Base-by-base conservation (phyloP, 2,113 vertebrate genomes). In the Psephotus haematonotus region DNA sequence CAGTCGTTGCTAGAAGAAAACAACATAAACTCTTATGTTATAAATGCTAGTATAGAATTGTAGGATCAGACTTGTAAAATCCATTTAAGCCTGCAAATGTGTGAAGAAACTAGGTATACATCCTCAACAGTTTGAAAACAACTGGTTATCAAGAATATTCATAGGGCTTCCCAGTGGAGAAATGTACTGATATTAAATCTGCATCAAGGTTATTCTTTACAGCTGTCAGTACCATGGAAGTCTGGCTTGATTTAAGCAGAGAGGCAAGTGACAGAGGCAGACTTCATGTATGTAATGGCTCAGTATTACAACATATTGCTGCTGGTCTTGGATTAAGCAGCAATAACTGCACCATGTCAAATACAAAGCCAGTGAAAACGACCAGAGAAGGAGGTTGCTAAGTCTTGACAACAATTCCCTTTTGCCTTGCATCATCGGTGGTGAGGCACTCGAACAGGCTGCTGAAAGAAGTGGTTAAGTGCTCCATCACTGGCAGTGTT, bases 1-100 rank as follows among this genome's bases (percentile, higher is more conserved):
- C 96, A 99, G 46, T 25, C 95, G 96, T 98, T 98, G 99, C 99
- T 99, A 83, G 65, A 95, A 95, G 67, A 96, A 92, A 53, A 89
- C 35, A 89, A 72, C 4, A 27, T 22, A 67, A 78, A 17, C 20
- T 43, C 6, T 25, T 41, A 46, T 11, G 13, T 46, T 69, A 49
- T 25, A 76, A 82, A 86, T 74, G 41, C 41, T 33, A 62, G 5
- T n/a, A 50, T 11, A 37, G 24, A 90, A 80, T 15, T 53, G 17
- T 44, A 91, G 65, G 11, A 68, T 29, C 18, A 62, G 57, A 80
- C 17, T 74, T 80, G 13, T 68, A 19, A 77, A 47, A 70, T 19
- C 19, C 22, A 52, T 50, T 74, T 91, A 59, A 59, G 33, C 22
- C 57, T 59, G 57, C 16, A 83, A 59, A 52, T 20, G 33, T 18